These are phyloP conservation scores for Prenolepis imparis DNA, from an alignment of 2,888 invertebrate genomes.

Conservation along the genomic window DNA sequence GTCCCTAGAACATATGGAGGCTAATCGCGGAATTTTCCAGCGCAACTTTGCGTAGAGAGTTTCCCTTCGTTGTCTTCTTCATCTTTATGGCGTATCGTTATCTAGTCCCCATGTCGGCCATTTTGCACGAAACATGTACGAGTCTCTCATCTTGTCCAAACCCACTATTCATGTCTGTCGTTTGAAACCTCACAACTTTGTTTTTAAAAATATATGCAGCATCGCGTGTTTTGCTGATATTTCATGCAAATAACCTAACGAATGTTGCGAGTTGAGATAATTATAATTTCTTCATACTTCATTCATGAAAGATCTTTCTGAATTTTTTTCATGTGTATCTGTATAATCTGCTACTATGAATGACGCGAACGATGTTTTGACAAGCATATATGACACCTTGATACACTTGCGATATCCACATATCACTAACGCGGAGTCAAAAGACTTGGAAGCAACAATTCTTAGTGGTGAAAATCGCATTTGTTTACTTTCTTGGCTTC, in stretches of 20 bases:
- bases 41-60: no score
- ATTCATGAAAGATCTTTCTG: slow-evolving; percentile 86
- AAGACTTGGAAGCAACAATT: slow-evolving; percentile 72
- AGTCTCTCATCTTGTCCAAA: not conserved
- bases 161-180: not conserved
- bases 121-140: not conserved
- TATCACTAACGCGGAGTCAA: slow-evolving; percentile 73
- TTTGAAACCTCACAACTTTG: slow-evolving; percentile 31
- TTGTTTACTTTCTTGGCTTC: slow-evolving; percentile 77
- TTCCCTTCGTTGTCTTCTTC: no score
- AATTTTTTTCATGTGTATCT: slow-evolving; percentile 89
- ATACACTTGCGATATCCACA: slow-evolving; percentile 78
- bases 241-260: not conserved
- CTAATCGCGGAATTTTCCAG: no score
- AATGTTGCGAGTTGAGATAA: not conserved
- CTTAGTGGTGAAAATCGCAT: slow-evolving; percentile 75
- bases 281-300: not conserved
- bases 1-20: no score
- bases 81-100: no score
- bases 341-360: slow-evolving; percentile 73
- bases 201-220: not conserved
- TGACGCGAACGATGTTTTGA: slow-evolving; percentile 62
- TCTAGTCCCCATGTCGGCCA: not conserved
- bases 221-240: not conserved
- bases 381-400: slow-evolving; percentile 75